Conservation (phyloP, 1,140 invertebrate species). For the Zaprionus davidi region DNA sequence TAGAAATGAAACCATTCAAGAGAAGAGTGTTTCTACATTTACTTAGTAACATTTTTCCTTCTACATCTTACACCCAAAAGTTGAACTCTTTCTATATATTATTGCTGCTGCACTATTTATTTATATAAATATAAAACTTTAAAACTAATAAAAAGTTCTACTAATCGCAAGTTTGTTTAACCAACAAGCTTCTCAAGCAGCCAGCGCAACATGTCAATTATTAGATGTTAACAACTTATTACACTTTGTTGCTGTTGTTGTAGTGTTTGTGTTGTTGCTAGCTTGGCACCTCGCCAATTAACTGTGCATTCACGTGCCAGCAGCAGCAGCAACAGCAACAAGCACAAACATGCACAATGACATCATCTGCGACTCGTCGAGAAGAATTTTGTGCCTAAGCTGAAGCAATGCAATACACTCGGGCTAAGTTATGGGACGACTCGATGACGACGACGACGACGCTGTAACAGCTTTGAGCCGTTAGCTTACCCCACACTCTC, state of each 20-base stretch:
- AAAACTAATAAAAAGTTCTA: background rate
- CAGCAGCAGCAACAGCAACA: slow-evolving; percentile 13
- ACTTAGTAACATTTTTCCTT: no score
- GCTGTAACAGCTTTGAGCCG: slow-evolving; percentile 28
- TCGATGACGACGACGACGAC: slow-evolving; percentile 18
- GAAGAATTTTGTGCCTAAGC: slow-evolving; percentile 15
- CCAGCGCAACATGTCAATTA: slow-evolving; percentile 34
- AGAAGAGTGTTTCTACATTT: no score
- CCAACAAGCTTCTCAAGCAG: slow-evolving; percentile 4
- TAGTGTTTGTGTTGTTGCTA: slow-evolving; percentile 5
- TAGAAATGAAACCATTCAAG: background rate
- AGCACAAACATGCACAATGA: slow-evolving; percentile 54
- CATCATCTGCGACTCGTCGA: slow-evolving; percentile 49
- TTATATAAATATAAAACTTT: background rate
- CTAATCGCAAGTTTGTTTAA: background rate
- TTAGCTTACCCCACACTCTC: background rate
- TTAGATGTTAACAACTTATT: slow-evolving; percentile 52
- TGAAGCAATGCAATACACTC: slow-evolving; percentile 7
- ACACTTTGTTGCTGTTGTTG: slow-evolving; percentile 36
- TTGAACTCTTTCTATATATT: no score
- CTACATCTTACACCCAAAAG: no score
- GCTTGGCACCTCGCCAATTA: slow-evolving; percentile 64
- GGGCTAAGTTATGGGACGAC: slow-evolving; percentile 34
- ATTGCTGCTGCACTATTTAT: no score
- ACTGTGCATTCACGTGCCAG: slow-evolving; percentile 70